Conservation (phyloP, 1,140 invertebrate species). For the Contarinia nasturtii region DNA sequence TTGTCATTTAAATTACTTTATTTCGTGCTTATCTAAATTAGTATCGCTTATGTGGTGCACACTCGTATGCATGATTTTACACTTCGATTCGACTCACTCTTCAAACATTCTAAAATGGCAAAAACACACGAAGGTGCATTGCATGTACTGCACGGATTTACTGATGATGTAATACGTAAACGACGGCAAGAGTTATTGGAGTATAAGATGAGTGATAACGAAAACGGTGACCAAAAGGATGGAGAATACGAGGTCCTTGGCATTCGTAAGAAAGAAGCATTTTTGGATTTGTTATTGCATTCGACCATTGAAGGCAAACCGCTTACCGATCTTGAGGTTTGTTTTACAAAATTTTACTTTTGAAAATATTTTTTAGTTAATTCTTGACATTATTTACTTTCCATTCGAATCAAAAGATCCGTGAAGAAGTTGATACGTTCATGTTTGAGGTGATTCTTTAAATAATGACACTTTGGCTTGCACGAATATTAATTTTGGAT, state of each 20-base stretch:
- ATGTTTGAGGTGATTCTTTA: too few species aligned
- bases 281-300: slow-evolving; percentile 56
- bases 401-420: too few species aligned
- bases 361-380: too few species aligned
- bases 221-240: background rate
- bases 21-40: background rate
- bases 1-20: too few species aligned
- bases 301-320: slow-evolving; percentile 31
- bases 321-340: slow-evolving; percentile 38
- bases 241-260: slow-evolving; percentile 8
- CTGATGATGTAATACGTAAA: slow-evolving; percentile 30
- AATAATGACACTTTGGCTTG: too few species aligned
- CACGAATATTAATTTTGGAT: too few species aligned
- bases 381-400: too few species aligned
- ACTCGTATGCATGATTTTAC: slow-evolving; percentile 22
- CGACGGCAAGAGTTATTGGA: slow-evolving; percentile 14
- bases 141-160: slow-evolving; percentile 47
- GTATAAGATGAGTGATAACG: too few species aligned
- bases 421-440: slow-evolving; percentile 55
- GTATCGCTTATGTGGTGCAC: background rate
- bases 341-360: too few species aligned
- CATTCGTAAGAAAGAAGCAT: slow-evolving; percentile 41
- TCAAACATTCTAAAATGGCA: slow-evolving; percentile 16
- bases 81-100: slow-evolving; percentile 19
- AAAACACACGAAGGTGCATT: slow-evolving; percentile 14